Base-by-base conservation (phyloP, 2,113 vertebrate genomes). In the Anser cygnoides region DNA sequence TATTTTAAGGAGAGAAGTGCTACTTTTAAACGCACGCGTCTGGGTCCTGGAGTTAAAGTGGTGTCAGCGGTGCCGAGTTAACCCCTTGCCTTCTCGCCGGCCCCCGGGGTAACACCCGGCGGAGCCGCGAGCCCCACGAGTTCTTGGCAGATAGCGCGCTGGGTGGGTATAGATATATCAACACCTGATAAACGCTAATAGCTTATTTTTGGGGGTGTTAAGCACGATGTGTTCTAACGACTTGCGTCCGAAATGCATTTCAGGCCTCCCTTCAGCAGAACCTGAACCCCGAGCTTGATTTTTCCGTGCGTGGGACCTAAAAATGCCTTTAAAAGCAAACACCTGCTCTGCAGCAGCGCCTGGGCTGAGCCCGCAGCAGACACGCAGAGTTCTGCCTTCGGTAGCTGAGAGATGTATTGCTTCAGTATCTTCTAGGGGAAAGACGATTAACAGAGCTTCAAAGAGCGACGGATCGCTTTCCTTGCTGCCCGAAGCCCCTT, bases 1-100 rank as follows among this genome's bases (percentile, higher is more conserved):
- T 98, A 98, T 98, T 98, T 98, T 97, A 97, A 97, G 96, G 87
- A 93, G 85, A 95, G 97, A 97, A 97, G 96, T 97, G 97, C 97
- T 97, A 97, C 97, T 97, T 98, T 96, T 96, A 96, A 97, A 97
- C 96, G 52, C 88, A 25, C 28, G 71, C 16, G 81, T 94, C 96
- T 90, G 95, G 92, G 94, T n/a, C 31, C 66, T 82, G 95, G 95
- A 90, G 74, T 91, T 68, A 50, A 73, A 62, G 84, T 17, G 81
- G 86, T 95, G 97, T 96, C 95, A 71, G 59, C 10, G 93, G 97
- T 84, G 96, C 73, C 0, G 52, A 67, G 86, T 95, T 98, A 96
- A 95, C 94, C 94, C 94, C 84, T 72, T 61, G 13, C 77, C 87
- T 89, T 86, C 90, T 92, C 82, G 20, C 78, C 3, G 5, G 79